phyloP scores from a whole-genome alignment of 2,113 vertebrate species.

The Gopherus evgoodei region DNA sequence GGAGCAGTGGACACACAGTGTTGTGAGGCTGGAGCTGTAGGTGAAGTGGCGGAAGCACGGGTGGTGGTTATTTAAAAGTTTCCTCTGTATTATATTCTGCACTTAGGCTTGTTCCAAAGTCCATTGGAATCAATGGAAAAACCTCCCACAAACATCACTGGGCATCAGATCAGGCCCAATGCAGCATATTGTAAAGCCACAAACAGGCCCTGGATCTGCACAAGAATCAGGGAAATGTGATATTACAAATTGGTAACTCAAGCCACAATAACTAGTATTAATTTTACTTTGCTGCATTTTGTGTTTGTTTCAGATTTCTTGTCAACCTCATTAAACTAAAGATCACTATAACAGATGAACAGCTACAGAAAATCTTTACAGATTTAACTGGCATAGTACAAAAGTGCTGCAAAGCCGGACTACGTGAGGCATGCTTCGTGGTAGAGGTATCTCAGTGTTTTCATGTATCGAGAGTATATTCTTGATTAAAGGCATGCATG shows the following conservation, averaged over 20 bases:
- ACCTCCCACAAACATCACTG: not conserved
- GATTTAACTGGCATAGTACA: not conserved
- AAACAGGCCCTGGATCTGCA: not conserved
- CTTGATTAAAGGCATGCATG: not conserved
- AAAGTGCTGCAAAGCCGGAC: not conserved
- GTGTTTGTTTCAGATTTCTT: conserved; percentile 25
- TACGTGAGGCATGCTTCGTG: conserved; percentile 10
- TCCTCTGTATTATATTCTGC: not conserved
- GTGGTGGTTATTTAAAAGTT: not conserved
- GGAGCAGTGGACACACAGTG: not conserved
- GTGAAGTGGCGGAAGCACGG: not conserved
- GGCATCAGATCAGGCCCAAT: not conserved
- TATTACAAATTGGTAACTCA: not conserved
- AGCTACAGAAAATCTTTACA: not conserved
- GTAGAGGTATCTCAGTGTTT: conserved; percentile 14
- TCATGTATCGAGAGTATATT: not conserved
- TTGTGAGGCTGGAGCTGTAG: not conserved
- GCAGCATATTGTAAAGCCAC: not conserved
- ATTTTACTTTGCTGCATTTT: not conserved
- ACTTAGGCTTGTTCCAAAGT: not conserved
- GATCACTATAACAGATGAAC: not conserved
- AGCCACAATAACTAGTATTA: not conserved
- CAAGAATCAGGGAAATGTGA: not conserved
- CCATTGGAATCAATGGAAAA: not conserved
- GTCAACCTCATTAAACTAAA: conserved; percentile 34